Base-by-base conservation (phyloP, 2,113 vertebrate species). In the Ploceus nigricollis region DNA sequence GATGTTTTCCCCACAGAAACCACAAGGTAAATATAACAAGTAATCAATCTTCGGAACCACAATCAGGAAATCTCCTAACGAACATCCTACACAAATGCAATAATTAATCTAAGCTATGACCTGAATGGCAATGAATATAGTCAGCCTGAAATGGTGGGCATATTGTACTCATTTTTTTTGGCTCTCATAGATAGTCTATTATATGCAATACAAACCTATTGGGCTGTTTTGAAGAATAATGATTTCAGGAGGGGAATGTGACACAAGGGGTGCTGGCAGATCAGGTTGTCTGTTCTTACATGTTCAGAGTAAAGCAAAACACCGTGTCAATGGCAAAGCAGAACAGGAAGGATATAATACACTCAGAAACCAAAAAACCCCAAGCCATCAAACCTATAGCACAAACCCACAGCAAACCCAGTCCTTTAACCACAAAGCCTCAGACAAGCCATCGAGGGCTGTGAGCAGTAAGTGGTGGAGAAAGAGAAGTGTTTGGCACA, bases 101-200 rank as follows among this genome's bases (percentile, higher is more conserved):
- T 97, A 98, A 98, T 98, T 98, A 98, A 97, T 97, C 96, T 95
- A 60, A 92, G 97, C 93, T 87, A 89, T 96, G 97, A 96, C 96
- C 96, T 71, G 96, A 97, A 97, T 96, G 94, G 93, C 95, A 98
- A 97, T 97, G 97, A 97, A 97, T 97, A 95, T 87, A 96, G 95
- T 93, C 89, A 70, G 96, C 87, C 93, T 90, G 85, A 75, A 96
- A 95, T 69, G 77, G 83, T 66, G 69, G 73, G 87, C 73, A 94
- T 75, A 91, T 83, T 94, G 93, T 90, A 94, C 48, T 94, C 78
- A 76, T 82, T 96, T 96, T 89, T 87, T 82, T 85, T 89, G 66
- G 73, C 80, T 96, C 94, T 92, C 95, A 92, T 82, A 88, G 85
- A 76, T 82, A 87, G 91, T 86, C 84, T 75, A 76, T 87, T 91